Evolutionary conservation across 2,113 vertebrate genomes (phyloP), one percentile per base, ranked within the genome.

Genomic region (Pseudorasbora parva): DNA sequence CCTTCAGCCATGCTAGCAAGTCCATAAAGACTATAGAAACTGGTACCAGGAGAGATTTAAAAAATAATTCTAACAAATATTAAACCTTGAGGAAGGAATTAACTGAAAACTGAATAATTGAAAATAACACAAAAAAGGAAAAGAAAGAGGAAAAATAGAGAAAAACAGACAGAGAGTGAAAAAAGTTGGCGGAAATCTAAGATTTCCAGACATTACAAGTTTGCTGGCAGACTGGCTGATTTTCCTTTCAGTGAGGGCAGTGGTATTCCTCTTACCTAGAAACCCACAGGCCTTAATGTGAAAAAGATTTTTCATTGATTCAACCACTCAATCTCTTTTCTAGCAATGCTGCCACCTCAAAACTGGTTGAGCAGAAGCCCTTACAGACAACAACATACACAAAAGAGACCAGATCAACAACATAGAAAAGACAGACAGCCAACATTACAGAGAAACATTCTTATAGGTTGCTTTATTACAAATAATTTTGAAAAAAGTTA

Each of bases 161-260:
- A 27, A 76, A 66, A 72, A 37, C 75, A 69, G 66, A 71, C 30
- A 12, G 27, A 12, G 27, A 43, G 23, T 3, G 0, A 43, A 80
- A 72, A 64, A 54, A 43, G 33, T 59, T 85, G 84, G 84, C 49
- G 54, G 79, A 66, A 45, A 47, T 56, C 37, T 68, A 71, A 85
- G 72, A 81, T 82, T 86, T 86, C 79, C 84, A 86, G 79, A 86
- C 84, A 86, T 86, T 86, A 86, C 79, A 77, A 68, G 45, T 60
- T 69, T 82, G 79, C 47, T 86, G 84, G 79, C 80, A 51, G 79
- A 74, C 49, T 74, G 11, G 23, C 14, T 78, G 33, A 66, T 82
- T 86, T 86, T 86, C 79, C 84, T 49, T 82, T 86, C 56, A 37
- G 27, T 71, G 51, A 82, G 49, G 23, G 59, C 72, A 76, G 56